Evolutionary conservation across 2,888 invertebrate species (phyloP).

Genomic region (Timandra comae): DNA sequence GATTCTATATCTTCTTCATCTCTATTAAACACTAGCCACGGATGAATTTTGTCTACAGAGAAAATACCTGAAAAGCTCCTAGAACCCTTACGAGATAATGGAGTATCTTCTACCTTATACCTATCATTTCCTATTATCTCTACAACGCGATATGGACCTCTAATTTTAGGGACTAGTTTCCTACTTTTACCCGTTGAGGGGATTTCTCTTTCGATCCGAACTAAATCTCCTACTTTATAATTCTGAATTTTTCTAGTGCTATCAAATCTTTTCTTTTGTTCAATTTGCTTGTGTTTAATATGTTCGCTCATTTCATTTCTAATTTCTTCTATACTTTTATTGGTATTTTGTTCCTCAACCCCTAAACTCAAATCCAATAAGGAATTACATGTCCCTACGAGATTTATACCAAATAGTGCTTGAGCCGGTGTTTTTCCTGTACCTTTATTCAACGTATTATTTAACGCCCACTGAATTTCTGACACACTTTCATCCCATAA

Average conservation of each 20-base stretch:
- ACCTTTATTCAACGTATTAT: neutral
- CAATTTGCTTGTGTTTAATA: constrained; percentile 10
- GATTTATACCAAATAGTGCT: neutral
- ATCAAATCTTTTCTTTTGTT: constrained; percentile 16
- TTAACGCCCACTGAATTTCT: constrained; percentile 10
- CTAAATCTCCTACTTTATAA: constrained; percentile 15
- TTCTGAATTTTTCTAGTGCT: constrained; percentile 10
- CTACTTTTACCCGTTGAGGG: no score
- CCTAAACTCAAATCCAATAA: no score
- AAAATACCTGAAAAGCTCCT: no score
- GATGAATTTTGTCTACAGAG: no score
- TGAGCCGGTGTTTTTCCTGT: neutral
- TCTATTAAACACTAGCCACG: no score
- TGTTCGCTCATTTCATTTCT: constrained; percentile 6
- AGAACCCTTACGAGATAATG: no score
- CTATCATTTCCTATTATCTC: neutral
- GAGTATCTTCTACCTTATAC: no score
- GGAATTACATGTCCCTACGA: neutral
- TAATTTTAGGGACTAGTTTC: no score
- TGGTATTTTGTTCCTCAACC: neutral
- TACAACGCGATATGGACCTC: constrained; percentile 13
- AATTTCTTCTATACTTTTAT: neutral
- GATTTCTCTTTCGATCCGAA: no score
- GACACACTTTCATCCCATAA: neutral
- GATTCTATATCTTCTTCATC: no score